Conservation (phyloP, 2,113 vertebrate genomes). For the Zingel zingel region DNA sequence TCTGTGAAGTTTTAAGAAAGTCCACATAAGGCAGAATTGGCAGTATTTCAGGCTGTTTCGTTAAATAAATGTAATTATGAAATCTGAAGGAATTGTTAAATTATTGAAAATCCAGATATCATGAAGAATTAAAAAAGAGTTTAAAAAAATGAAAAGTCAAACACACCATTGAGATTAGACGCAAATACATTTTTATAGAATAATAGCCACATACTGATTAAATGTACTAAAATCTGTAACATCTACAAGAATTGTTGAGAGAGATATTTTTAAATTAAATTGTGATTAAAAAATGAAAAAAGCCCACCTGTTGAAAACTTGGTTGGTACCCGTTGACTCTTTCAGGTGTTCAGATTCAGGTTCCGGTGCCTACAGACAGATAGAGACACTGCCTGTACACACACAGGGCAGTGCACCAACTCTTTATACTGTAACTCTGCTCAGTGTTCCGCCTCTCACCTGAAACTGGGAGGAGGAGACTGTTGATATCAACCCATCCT, state of each 20-base stretch:
- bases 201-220: background rate
- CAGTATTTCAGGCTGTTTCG: background rate
- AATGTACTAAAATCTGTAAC: background rate
- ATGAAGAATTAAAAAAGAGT: background rate
- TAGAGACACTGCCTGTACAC: background rate
- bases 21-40: background rate
- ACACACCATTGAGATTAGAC: background rate
- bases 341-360: background rate
- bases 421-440: constrained; percentile 10
- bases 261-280: background rate
- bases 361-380: background rate
- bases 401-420: accelerated
- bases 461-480: constrained; percentile 41
- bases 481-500: background rate
- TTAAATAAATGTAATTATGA: background rate
- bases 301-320: constrained; percentile 8
- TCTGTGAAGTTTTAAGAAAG: background rate
- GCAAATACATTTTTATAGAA: background rate
- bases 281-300: background rate
- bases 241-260: background rate
- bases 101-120: background rate
- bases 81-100: background rate
- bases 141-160: background rate
- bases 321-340: background rate
- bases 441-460: constrained; percentile 33